Percentiles rank a stretch among this genome's conserved stretches.
phyloP scores from a whole-genome alignment of 2,113 vertebrate genomes.

The Peromyscus maniculatus region DNA sequence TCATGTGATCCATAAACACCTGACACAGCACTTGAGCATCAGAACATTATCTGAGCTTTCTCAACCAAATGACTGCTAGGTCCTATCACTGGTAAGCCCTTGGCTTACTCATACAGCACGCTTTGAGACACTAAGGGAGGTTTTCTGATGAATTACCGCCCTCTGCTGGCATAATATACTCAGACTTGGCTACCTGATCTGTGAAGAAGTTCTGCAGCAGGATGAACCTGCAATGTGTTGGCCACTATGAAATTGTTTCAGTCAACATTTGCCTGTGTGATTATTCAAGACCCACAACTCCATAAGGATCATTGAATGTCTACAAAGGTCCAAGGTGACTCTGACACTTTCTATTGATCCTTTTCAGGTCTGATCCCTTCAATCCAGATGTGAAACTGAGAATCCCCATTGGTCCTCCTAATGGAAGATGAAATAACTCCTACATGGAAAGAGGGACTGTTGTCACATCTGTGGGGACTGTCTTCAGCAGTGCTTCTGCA shows the following conservation, averaged over 20 bases:
- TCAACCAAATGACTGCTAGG: background rate
- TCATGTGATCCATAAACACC: background rate
- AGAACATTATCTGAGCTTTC: background rate
- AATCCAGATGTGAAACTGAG: background rate
- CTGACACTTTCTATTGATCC: background rate
- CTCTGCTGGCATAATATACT: background rate
- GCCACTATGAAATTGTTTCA: background rate
- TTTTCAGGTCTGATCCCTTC: background rate
- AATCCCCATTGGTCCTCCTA: background rate
- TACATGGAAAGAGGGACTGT: background rate
- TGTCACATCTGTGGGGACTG: background rate
- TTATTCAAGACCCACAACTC: background rate
- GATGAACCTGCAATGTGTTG: background rate
- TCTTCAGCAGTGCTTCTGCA: background rate
- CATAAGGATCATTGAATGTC: background rate
- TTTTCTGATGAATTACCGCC: background rate
- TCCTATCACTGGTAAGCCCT: background rate
- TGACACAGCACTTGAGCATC: background rate
- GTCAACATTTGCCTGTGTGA: background rate
- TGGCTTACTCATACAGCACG: background rate
- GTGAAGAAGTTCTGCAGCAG: background rate
- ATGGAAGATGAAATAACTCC: background rate
- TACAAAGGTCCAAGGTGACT: background rate
- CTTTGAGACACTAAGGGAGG: background rate
- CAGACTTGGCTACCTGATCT: background rate